These are phyloP conservation scores for Australoheros facetus DNA, from an alignment of 2,797 vertebrate species.

Conservation along the genomic window DNA sequence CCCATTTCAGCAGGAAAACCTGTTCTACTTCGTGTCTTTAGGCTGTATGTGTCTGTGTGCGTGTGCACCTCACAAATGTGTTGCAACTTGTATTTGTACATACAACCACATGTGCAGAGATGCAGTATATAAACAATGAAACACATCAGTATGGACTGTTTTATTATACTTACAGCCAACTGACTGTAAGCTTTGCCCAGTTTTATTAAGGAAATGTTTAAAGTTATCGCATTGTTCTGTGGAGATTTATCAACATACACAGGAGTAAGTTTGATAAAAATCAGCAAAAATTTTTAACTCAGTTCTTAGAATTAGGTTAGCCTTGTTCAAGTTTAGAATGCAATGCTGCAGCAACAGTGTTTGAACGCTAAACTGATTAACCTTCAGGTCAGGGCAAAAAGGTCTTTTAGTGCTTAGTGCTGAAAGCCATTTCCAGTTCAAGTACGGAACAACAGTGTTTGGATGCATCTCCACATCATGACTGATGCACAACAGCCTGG, in stretches of 20 bases:
- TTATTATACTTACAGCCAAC: not conserved
- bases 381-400: constrained; percentile 48
- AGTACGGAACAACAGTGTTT: constrained; percentile 47
- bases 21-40: constrained; percentile 79
- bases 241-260: not conserved
- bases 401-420: constrained; percentile 6
- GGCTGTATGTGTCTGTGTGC: constrained; percentile 48
- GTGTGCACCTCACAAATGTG: constrained; percentile 55
- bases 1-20: constrained; percentile 81
- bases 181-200: not conserved
- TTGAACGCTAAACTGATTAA: constrained; percentile 63
- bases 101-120: constrained; percentile 52
- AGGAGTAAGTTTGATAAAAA: constrained; percentile 2
- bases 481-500: constrained; percentile 23
- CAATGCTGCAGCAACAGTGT: constrained; percentile 56
- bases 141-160: constrained; percentile 20
- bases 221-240: not conserved
- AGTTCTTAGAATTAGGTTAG: constrained; percentile 49
- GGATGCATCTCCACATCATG: constrained; percentile 31
- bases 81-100: constrained; percentile 62
- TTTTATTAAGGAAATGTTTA: constrained; percentile 5
- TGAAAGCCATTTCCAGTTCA: constrained; percentile 59
- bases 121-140: constrained; percentile 33
- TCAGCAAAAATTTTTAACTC: constrained; percentile 26
- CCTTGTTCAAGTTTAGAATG: constrained; percentile 31